Evolutionary conservation across 2,797 vertebrate genomes (phyloP).

Genomic region (Pyrocephalus nanus): DNA sequence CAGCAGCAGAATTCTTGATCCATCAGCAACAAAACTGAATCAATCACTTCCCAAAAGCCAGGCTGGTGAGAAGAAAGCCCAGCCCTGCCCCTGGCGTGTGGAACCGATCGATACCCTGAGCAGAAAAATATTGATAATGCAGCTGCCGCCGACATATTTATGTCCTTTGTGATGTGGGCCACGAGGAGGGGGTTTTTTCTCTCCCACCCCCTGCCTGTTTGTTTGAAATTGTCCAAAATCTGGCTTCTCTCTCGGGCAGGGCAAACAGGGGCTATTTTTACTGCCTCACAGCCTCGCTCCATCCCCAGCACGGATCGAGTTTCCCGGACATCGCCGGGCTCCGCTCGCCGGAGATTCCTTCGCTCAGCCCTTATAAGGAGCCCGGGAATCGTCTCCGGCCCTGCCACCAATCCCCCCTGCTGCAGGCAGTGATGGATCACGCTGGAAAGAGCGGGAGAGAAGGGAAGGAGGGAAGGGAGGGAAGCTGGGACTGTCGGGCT

Average conservation of each 20-base stretch:
- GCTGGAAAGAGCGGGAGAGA: neutral
- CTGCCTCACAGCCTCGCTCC: neutral
- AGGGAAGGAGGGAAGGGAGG: neutral
- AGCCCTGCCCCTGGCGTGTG: slow-evolving; percentile 30
- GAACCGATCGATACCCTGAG: slow-evolving; percentile 28
- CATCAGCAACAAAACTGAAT: slow-evolving; percentile 36
- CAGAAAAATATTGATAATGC: slow-evolving; percentile 33
- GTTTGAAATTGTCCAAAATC: neutral
- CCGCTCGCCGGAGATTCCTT: neutral
- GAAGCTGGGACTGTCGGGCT: neutral
- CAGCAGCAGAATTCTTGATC: slow-evolving; percentile 8
- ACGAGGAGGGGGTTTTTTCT: neutral
- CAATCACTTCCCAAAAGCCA: slow-evolving; percentile 33
- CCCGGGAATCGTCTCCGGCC: neutral
- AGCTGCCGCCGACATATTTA: slow-evolving; percentile 12
- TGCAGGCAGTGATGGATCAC: neutral
- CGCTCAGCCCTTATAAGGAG: slow-evolving; percentile 37
- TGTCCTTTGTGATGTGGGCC: neutral
- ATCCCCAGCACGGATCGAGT: neutral
- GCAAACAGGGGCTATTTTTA: neutral
- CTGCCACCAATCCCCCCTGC: neutral
- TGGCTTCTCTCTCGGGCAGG: neutral
- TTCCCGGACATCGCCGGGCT: neutral
- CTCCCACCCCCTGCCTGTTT: neutral
- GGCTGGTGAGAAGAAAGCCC: slow-evolving; percentile 33